A percentile compares a stretch with the other conserved stretches of the same genome.
Evolutionary conservation across 2,888 invertebrate genomes (phyloP).

Genomic region (Halictus ligatus): DNA sequence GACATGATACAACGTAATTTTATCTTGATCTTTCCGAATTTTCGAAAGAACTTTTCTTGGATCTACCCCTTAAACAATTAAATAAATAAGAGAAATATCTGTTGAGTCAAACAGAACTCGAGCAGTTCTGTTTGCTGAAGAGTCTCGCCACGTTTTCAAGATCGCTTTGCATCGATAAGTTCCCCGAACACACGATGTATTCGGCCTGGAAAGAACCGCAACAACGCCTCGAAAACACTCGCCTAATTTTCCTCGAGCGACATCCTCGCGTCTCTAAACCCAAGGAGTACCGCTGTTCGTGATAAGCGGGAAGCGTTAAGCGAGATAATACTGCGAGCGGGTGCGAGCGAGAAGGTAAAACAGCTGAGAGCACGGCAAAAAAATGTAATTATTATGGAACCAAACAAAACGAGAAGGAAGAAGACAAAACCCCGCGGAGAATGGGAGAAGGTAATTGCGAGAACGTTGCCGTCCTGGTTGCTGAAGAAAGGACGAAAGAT

Average conservation of each 20-base stretch:
- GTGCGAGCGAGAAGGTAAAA: neutral
- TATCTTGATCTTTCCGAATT: no score
- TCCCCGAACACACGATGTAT: neutral
- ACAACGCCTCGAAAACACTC: neutral
- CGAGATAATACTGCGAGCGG: neutral
- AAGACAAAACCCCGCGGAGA: neutral
- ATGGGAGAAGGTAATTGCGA: neutral
- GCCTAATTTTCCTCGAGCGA: neutral
- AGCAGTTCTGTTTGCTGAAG: neutral
- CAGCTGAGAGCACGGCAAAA: neutral
- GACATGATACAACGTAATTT: no score
- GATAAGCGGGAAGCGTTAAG: neutral
- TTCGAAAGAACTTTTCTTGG: neutral
- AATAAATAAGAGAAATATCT: neutral
- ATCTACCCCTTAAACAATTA: neutral
- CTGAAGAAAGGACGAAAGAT: slow-evolving; percentile 23
- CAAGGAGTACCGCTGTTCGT: neutral
- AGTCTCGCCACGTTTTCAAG: neutral
- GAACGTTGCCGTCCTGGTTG: slow-evolving; percentile 3
- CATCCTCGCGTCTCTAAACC: neutral
- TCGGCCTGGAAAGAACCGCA: neutral
- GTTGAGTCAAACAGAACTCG: neutral
- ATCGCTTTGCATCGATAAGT: neutral
- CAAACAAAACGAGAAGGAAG: neutral
- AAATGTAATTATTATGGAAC: slow-evolving; percentile 13